Base-by-base conservation (phyloP, 2,888 invertebrate genomes). In the Adineta ricciae region DNA sequence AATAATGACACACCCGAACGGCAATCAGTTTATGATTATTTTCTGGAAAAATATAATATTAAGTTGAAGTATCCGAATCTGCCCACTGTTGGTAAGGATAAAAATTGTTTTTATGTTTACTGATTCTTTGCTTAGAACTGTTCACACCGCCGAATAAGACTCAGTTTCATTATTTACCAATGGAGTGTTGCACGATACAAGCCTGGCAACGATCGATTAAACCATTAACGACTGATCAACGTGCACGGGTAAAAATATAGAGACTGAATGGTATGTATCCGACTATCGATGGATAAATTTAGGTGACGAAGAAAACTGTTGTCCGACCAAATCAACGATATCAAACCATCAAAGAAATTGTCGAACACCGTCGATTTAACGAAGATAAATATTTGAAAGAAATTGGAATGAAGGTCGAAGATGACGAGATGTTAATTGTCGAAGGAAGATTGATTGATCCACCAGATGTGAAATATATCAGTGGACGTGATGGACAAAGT, bases 351-450 rank as follows among this genome's bases (percentile, higher is more conserved):
- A 24, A 24, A 11, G 41, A 41, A 41, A 41, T 78, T 5, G 78
- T 78, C 41, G 3, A 41, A 4, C 24, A 78, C n/a, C 78, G 78
- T 9, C 38, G 32, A 41, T 78, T 78, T 16, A 41, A 78, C n/a
- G n/a, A 78, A n/a, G 78, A 78, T 78, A 78, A 38, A 41, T 78
- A 78, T 78, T 78, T 78, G n/a, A 78, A 78, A 78, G 41, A 78
- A 78, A 78, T 78, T n/a, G 78, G 78, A 11, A 78, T 78, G 78
- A 41, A 16, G 11, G 78, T 78, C n/a, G 78, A 41, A 24, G 78
- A 78, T 41, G 4, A 78, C 38, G 78, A 78, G 24, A 78, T 78
- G 78, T 24, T 78, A 21, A 41, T 41, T 78, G 41, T 78, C 4
- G 5, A 38, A 78, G 78, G 78, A 41, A 21, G 78, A 41, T 41